Percentiles rank a stretch among this genome's conserved stretches.
Evolutionary conservation across 2,113 vertebrate genomes (phyloP).

Genomic region (Osmerus eperlanus): DNA sequence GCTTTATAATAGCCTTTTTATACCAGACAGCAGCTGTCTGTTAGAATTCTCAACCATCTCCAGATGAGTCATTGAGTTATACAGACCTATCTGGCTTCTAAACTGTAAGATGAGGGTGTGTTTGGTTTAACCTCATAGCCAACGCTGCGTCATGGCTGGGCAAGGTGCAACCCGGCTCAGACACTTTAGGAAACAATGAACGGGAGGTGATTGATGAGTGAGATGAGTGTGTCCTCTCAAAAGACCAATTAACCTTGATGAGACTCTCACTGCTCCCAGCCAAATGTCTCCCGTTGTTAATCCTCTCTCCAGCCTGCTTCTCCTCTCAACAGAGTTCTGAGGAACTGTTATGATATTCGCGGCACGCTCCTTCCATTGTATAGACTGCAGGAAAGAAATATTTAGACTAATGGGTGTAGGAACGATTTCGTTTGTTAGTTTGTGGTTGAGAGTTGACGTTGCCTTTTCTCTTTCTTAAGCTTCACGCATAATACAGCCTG

Average conservation of each 20-base stretch:
- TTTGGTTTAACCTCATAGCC: not conserved
- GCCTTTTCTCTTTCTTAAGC: not conserved
- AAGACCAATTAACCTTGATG: slow-evolving; percentile 80
- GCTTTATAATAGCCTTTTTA: slow-evolving; percentile 17
- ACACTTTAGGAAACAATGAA: slow-evolving; percentile 58
- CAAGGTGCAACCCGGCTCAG: slow-evolving; percentile 20
- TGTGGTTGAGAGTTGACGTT: slow-evolving; percentile 50
- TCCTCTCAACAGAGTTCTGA: slow-evolving; percentile 14
- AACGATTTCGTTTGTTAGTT: slow-evolving; percentile 37
- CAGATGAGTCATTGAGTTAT: slow-evolving; percentile 4
- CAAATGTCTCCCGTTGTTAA: slow-evolving; percentile 60
- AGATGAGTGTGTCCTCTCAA: slow-evolving; percentile 67
- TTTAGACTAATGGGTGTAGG: slow-evolving; percentile 43
- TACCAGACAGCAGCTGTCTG: not conserved
- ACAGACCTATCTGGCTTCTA: slow-evolving; percentile 1
- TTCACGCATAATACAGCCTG: not conserved
- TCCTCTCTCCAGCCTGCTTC: too few species aligned
- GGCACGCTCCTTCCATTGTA: slow-evolving; percentile 16
- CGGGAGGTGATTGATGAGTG: slow-evolving; percentile 68
- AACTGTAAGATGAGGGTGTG: too few species aligned
- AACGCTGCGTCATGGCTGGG: not conserved
- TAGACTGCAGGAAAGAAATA: slow-evolving; percentile 51
- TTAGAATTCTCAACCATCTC: not conserved
- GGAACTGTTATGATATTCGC: slow-evolving; percentile 42
- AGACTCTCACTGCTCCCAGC: slow-evolving; percentile 66